Conservation (phyloP, 2,888 invertebrate species). For the Macrosiphum euphorbiae region DNA sequence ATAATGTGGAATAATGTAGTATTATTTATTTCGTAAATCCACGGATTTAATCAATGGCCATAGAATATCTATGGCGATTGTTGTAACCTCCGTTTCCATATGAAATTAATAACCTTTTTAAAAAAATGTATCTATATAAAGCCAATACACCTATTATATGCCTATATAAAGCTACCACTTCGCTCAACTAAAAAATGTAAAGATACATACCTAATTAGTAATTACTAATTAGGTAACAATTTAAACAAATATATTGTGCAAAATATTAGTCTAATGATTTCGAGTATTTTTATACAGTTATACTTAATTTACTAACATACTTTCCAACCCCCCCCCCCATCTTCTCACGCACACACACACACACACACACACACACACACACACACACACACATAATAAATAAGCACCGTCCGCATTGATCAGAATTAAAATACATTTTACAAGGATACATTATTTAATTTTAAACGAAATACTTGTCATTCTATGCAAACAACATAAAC, state of each 20-base stretch:
- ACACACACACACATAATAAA: too few species aligned
- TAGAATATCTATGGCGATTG: neutral
- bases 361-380: neutral
- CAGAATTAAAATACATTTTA: neutral
- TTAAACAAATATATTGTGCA: neutral
- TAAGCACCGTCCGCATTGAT: neutral
- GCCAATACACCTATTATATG: too few species aligned
- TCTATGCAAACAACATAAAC: neutral
- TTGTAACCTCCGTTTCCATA: neutral
- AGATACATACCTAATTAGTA: too few species aligned
- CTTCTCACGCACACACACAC: too few species aligned
- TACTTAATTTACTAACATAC: neutral
- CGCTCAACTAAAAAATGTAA: too few species aligned
- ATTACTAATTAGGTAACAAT: neutral
- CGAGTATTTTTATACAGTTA: neutral
- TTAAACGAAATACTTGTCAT: neutral
- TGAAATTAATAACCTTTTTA: neutral
- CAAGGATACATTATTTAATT: neutral
- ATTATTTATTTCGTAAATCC: neutral
- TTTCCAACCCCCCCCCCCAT: too few species aligned
- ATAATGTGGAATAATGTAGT: neutral
- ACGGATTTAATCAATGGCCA: neutral
- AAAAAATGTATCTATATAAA: too few species aligned
- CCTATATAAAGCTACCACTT: too few species aligned
- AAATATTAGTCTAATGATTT: neutral